phyloP scores from a whole-genome alignment of 2,888 invertebrate species.

The Baronia brevicornis region DNA sequence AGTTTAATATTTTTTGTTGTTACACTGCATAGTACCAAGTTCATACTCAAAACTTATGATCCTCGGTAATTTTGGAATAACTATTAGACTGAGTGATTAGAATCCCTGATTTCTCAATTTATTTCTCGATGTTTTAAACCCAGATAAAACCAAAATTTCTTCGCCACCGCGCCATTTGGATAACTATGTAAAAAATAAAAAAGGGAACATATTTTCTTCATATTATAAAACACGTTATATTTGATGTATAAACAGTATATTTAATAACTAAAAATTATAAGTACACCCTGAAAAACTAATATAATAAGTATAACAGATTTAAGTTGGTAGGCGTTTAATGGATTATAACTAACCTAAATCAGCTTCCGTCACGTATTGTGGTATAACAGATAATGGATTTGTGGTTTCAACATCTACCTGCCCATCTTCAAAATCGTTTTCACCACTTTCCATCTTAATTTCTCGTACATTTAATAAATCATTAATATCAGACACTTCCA shows the following conservation, averaged over 20 bases:
- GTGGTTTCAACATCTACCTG: constrained; percentile 35
- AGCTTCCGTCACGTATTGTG: constrained; percentile 64
- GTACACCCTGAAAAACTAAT: background rate
- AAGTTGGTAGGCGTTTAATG: background rate
- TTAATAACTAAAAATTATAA: background rate
- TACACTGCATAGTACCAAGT: no score
- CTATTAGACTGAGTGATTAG: no score
- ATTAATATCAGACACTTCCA: constrained; percentile 63
- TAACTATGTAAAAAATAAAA: no score
- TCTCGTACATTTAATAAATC: constrained; percentile 56
- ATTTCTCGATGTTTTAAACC: no score
- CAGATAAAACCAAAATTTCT: background rate
- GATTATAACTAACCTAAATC: constrained; percentile 52
- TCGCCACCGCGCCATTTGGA: no score
- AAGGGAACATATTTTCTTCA: no score
- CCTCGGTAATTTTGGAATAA: no score
- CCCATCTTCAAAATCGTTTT: constrained; percentile 43
- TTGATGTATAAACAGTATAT: no score
- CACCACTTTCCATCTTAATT: constrained; percentile 63
- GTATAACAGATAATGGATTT: constrained; percentile 54
- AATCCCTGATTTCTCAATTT: no score
- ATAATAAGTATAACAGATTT: background rate
- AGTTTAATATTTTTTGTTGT: no score
- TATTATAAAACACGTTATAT: no score
- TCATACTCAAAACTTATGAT: no score